Conservation (phyloP, 2,888 invertebrate genomes). For the Rutpela maculata region DNA sequence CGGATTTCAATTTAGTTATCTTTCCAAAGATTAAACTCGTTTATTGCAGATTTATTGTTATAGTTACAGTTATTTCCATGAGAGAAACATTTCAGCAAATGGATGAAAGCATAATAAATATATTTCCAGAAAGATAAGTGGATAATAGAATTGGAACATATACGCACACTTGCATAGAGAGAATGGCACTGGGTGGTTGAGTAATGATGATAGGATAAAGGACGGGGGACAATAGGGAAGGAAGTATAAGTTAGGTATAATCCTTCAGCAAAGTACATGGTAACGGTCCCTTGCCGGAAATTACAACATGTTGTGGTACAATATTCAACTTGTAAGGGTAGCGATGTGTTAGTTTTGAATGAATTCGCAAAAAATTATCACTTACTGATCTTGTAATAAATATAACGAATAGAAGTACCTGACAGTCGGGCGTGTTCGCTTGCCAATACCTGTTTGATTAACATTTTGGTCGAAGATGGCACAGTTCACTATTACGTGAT, state of each 20-base stretch:
- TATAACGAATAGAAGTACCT: background rate
- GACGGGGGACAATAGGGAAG: conserved; percentile 34
- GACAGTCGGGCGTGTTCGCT: too few relatives aligned
- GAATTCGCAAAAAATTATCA: too few relatives aligned
- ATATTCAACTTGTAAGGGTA: conserved; percentile 1
- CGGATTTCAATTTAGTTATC: background rate
- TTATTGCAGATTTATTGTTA: conserved; percentile 50
- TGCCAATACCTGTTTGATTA: too few relatives aligned
- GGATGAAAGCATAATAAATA: conserved; percentile 37
- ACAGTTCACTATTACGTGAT: too few relatives aligned
- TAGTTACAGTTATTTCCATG: conserved; percentile 44
- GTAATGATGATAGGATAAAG: conserved; percentile 39
- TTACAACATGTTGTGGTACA: conserved; percentile 19
- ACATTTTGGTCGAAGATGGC: too few relatives aligned
- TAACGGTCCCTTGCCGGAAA: conserved; percentile 23
- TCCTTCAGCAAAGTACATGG: conserved; percentile 23
- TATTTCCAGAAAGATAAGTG: conserved; percentile 39
- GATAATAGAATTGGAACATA: conserved; percentile 40
- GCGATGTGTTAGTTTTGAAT: background rate
- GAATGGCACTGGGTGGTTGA: conserved; percentile 34
- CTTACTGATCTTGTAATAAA: too few relatives aligned
- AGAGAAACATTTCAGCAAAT: conserved; percentile 44
- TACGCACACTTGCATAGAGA: conserved; percentile 35
- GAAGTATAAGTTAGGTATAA: conserved; percentile 37
- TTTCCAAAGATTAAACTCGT: conserved; percentile 19